Base-by-base conservation (phyloP, 2,113 vertebrate species). In the Myiozetetes cayanensis region DNA sequence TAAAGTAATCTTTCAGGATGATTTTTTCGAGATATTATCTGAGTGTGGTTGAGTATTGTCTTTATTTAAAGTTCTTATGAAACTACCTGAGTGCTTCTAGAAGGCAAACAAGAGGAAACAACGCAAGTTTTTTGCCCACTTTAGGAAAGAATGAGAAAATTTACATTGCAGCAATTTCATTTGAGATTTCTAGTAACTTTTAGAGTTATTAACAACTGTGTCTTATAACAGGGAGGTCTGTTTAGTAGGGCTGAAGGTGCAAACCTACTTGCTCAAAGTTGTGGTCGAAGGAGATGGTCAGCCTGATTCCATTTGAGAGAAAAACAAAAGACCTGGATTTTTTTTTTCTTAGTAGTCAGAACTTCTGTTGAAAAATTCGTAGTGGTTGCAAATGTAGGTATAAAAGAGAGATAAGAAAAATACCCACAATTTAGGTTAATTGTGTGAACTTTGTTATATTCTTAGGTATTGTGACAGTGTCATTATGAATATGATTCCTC, bases 101-200 rank as follows among this genome's bases (percentile, higher is more conserved):
- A 74, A 66, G 39, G 35, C 19, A 87, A 86, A 33, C 39, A 49
- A 59, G 12, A 47, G 66, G 35, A 87, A 75, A 30, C 9, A 78
- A 12, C 41, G 87, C 8, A 22, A 9, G 8, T 63, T 93, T 93
- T 94, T 76, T 91, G 8, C 39, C 59, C 19, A 47, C 31, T 75
- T 79, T 27, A 73, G 33, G 63, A 91, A 89, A 58, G 30, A 78
- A 63, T 47, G 61, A 65, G 52, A 85, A 93, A 85, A 68, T 65
- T 47, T 1, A 23, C 12, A 10, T 62, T 39, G 47, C 56, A 47
- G 43, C 1, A 2, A 9, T 78, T 87, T 90, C 0, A 27, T 82
- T 82, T 93, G 35, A 25, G 33, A 30, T 78, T 14, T 82, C 33
- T 67, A n/a, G 63, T 65, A 79, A 68, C 25, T 76, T 72, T 11